phyloP scores from a whole-genome alignment of 2,888 invertebrate genomes.

The Drosophila silvestris region DNA sequence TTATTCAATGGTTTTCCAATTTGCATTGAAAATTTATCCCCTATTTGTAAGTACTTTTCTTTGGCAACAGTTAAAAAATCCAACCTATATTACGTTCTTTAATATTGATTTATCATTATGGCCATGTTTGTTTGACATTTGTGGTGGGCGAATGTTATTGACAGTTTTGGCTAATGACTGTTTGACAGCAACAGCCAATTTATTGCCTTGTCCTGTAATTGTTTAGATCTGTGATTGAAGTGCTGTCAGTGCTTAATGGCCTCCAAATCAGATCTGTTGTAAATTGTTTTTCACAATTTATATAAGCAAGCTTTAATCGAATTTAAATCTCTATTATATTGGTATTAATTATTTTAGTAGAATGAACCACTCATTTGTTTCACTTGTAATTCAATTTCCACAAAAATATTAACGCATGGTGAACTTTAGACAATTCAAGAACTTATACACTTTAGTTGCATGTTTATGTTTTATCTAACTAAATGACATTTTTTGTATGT shows the following conservation, averaged over 20 bases:
- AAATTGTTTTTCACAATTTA: slow-evolving; percentile 6
- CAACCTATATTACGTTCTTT: slow-evolving; percentile 18
- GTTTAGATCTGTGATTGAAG: slow-evolving; percentile 21
- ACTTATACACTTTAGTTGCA: not conserved
- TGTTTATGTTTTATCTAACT: too few species aligned
- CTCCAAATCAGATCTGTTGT: slow-evolving; percentile 11
- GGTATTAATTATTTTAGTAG: not conserved
- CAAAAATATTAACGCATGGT: not conserved
- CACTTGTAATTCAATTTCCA: not conserved
- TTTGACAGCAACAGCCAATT: slow-evolving; percentile 21
- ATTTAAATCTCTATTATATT: not conserved
- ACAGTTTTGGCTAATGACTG: slow-evolving; percentile 67
- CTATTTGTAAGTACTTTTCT: slow-evolving; percentile 62
- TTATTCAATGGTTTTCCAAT: slow-evolving; percentile 24
- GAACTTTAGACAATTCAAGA: not conserved
- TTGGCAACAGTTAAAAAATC: slow-evolving; percentile 14
- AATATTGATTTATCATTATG: slow-evolving; percentile 75
- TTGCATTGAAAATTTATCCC: slow-evolving; percentile 42
- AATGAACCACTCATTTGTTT: not conserved
- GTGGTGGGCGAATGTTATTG: slow-evolving; percentile 45
- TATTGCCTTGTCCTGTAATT: slow-evolving; percentile 16
- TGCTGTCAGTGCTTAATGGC: slow-evolving; percentile 14
- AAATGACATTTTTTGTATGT: not conserved
- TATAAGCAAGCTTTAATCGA: not conserved
- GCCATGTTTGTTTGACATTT: slow-evolving; percentile 48